Conservation (phyloP, 35 echinoderm and acorn worm species). For the Antedon bifida region DNA sequence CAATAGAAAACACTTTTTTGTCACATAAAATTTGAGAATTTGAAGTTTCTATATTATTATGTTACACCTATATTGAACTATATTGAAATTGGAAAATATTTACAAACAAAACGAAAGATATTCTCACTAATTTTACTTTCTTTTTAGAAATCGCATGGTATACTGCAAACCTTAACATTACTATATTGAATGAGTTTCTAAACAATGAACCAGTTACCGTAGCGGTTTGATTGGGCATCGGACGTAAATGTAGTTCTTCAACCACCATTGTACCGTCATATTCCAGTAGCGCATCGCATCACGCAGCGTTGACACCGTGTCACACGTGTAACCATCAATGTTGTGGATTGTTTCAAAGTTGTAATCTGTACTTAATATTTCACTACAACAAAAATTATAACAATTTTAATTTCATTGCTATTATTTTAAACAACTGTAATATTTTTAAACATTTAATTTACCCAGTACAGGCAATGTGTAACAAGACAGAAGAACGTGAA, state of each 20-base stretch:
- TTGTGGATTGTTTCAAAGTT: conserved; percentile 91
- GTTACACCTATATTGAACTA: too few relatives aligned
- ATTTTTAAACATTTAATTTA: not conserved
- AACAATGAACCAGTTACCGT: conserved; percentile 20
- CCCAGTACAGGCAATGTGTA: too few relatives aligned
- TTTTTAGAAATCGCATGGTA: too few relatives aligned
- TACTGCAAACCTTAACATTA: too few relatives aligned
- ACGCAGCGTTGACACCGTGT: conserved; percentile 62
- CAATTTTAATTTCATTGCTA: not conserved
- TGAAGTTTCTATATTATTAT: too few relatives aligned
- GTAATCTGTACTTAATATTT: conserved; percentile 25
- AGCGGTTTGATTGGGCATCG: conserved; percentile 49
- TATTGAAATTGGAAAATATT: too few relatives aligned
- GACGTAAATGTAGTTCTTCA: conserved; percentile 65
- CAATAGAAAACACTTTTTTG: too few relatives aligned
- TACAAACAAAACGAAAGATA: too few relatives aligned
- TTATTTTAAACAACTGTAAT: not conserved
- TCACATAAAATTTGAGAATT: too few relatives aligned
- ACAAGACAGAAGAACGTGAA: too few relatives aligned
- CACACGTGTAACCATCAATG: conserved; percentile 67
- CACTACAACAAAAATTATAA: conserved; percentile 5
- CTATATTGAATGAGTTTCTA: too few relatives aligned
- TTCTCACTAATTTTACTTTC: too few relatives aligned
- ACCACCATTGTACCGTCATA: conserved; percentile 98
- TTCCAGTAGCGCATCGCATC: conserved; percentile 97